A percentile compares a stretch with the other conserved stretches of the same genome.
phyloP scores from a whole-genome alignment of 2,113 vertebrate genomes.

The Acanthisitta chloris region DNA sequence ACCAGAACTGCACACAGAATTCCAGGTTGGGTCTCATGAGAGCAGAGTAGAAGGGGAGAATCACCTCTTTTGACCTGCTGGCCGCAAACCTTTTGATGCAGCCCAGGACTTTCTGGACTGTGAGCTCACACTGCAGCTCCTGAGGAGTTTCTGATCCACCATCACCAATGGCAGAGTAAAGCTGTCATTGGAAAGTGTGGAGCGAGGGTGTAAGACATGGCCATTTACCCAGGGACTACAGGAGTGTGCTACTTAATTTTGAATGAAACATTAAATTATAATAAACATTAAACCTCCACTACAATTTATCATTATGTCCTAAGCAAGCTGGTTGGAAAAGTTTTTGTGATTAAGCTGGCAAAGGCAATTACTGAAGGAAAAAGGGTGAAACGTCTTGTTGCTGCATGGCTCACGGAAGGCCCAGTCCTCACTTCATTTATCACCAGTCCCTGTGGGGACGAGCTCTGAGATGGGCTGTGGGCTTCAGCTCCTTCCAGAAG shows the following conservation, averaged over 20 bases:
- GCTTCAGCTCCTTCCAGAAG: neutral
- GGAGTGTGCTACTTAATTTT: constrained; percentile 28
- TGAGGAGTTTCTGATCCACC: too few species aligned
- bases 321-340: constrained; percentile 29
- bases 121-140: too few species aligned
- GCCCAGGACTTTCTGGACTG: too few species aligned
- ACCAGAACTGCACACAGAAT: too few species aligned
- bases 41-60: too few species aligned
- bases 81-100: too few species aligned
- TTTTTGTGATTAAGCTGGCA: constrained; percentile 19
- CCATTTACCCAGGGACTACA: neutral
- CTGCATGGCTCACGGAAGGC: neutral
- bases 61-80: too few species aligned
- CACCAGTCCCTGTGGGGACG: neutral
- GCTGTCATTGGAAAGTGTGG: neutral
- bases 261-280: constrained; percentile 45
- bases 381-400: neutral
- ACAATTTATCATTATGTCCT: constrained; percentile 29
- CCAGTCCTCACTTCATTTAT: neutral
- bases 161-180: neutral
- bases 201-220: neutral
- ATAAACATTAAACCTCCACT: constrained; percentile 23
- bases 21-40: too few species aligned
- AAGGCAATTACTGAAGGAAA: constrained; percentile 1
- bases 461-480: neutral